Evolutionary conservation across 2,888 invertebrate genomes (phyloP).

Genomic region (Acanthoscelides obtectus): DNA sequence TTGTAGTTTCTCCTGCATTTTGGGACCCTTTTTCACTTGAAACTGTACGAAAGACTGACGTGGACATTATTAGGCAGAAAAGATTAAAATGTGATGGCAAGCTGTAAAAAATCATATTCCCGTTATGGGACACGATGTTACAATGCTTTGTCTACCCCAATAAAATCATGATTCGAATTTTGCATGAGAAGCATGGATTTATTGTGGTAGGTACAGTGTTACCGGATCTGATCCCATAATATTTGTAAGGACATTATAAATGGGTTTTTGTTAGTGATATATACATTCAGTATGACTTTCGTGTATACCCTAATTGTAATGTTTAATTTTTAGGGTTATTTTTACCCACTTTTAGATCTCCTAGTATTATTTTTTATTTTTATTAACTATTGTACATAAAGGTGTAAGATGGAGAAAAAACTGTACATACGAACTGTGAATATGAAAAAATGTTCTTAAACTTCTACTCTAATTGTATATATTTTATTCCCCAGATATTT

Average conservation of each 20-base stretch:
- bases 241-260: neutral
- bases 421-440: conserved; percentile 18
- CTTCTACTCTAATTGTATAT: neutral
- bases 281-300: neutral
- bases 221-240: no score
- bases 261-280: neutral
- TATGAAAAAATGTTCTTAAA: neutral
- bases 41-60: neutral
- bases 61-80: neutral
- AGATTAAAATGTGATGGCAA: neutral
- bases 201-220: no score
- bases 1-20: neutral
- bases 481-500: neutral
- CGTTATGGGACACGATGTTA: no score
- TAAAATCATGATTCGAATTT: no score
- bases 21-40: neutral
- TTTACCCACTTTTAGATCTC: conserved; percentile 22
- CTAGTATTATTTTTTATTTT: conserved; percentile 18
- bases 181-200: no score
- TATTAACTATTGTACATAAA: conserved; percentile 23
- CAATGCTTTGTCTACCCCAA: no score
- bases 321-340: conserved; percentile 7
- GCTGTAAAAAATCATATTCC: neutral
- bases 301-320: conserved; percentile 1
- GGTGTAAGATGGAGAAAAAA: conserved; percentile 20